Conservation (phyloP, 2,113 vertebrate genomes). For the Sander lucioperca region DNA sequence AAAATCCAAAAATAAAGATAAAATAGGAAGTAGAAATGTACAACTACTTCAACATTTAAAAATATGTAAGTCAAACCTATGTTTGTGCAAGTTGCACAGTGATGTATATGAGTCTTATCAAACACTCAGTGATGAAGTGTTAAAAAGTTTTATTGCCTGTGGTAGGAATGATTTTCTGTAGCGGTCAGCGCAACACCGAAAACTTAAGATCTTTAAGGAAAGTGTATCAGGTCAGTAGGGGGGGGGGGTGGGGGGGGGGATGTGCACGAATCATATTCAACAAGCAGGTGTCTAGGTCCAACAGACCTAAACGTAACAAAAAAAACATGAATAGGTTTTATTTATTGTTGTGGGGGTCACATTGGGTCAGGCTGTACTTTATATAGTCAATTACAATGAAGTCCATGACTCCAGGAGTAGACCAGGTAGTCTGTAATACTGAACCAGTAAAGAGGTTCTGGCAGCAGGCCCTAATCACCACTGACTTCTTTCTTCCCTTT, state of each 20-base stretch:
- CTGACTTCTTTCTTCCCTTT: slow-evolving; percentile 25
- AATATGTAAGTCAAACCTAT: too few relatives aligned
- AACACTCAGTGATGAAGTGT: too few relatives aligned
- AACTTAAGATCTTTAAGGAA: neutral
- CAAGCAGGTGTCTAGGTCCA: slow-evolving; percentile 18
- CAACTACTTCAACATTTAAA: too few relatives aligned
- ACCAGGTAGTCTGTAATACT: slow-evolving; percentile 47
- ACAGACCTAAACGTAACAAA: neutral
- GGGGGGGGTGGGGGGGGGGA: too few relatives aligned
- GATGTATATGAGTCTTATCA: too few relatives aligned
- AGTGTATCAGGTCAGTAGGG: neutral
- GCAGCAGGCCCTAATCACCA: slow-evolving; percentile 42
- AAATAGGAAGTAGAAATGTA: too few relatives aligned
- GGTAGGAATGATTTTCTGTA: too few relatives aligned
- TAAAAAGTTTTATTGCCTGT: too few relatives aligned
- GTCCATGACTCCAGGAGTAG: slow-evolving; percentile 10
- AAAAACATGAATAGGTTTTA: slow-evolving; percentile 18
- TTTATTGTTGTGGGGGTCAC: slow-evolving; percentile 8
- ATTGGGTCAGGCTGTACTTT: slow-evolving; percentile 5
- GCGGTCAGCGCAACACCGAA: too few relatives aligned
- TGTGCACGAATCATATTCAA: slow-evolving; percentile 9
- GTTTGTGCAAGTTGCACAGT: too few relatives aligned
- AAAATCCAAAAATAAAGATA: too few relatives aligned
- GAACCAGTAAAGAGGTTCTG: slow-evolving; percentile 56
- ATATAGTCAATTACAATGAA: slow-evolving; percentile 26